Base-by-base conservation (phyloP, 2,888 invertebrate genomes). In the Antitype chi region DNA sequence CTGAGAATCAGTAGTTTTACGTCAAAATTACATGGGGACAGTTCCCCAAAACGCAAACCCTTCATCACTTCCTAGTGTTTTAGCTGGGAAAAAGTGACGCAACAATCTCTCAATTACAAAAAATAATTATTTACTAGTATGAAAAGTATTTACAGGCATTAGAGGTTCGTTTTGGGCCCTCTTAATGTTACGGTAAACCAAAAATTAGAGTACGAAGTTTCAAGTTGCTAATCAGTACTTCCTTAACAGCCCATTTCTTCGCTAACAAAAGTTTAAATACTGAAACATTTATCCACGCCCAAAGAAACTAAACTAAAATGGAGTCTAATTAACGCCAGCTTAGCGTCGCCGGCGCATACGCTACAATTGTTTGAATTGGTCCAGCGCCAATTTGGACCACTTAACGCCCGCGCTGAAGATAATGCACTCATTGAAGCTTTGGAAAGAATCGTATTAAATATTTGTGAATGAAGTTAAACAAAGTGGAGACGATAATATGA, bases 361-460 rank as follows among this genome's bases (percentile, higher is more conserved):
- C 70, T 79, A 80, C 91, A 92, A 92, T 93, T 92, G 92, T 89
- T 89, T 90, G 86, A 89, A 90, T 88, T 87, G 87, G 85, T 63
- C 62, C 82, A 86, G 86, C 87, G 86, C 85, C 90, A 92, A 93
- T 93, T 93, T 89, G 89, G 89, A 88, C 80, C 93, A 93, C 88
- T 93, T 93, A 92, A 89, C 88, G 89, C 88, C 88, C 77, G 81
- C 80, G 78, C 74, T 55, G 59, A 78, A 90, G 87, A 89, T 88
- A 89, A 89, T 87, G 85, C 82, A 85, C 62, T 69, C 81, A 71
- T 79, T 80, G 64, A 75, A 68, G 76, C 78, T 62, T 71, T 77
- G 52, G 66, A 69, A 75, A 70, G 32, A 70, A 70, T 74, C 11
- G 47, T 62, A 66, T 25, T 23, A 49, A 49, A 68, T 59, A 25